phyloP scores from a whole-genome alignment of 1,140 invertebrate genomes.

The Platyscapa corneri region DNA sequence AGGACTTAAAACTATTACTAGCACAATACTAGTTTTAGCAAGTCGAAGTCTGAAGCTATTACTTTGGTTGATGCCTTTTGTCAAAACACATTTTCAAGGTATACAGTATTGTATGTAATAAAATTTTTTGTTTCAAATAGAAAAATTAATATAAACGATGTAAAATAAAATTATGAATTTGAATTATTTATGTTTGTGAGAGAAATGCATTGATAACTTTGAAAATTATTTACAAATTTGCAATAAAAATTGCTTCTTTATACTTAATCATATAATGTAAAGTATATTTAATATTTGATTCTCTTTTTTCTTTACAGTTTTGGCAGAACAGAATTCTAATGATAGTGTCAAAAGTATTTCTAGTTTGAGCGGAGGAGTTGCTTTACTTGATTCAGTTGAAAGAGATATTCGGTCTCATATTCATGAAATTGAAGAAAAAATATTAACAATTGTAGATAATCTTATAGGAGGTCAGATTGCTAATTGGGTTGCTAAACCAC shows the following conservation, averaged over 20 bases:
- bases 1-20: conserved; percentile 97
- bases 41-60: conserved; percentile 90
- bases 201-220: too few relatives aligned
- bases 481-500: conserved; percentile 94
- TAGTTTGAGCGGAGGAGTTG: conserved; percentile 66
- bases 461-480: conserved; percentile 84
- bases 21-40: conserved; percentile 93
- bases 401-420: conserved; percentile 92
- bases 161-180: too few relatives aligned
- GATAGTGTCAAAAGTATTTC: conserved; percentile 62
- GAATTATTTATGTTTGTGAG: too few relatives aligned
- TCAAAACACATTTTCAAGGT: conserved; percentile 81
- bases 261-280: too few relatives aligned
- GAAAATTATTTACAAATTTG: too few relatives aligned
- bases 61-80: conserved; percentile 83
- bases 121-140: conserved; percentile 11
- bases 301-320: conserved; percentile 54
- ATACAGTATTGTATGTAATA: not conserved
- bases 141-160: too few relatives aligned
- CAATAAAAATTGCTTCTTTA: too few relatives aligned
- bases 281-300: not conserved
- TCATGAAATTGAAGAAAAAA: conserved; percentile 92
- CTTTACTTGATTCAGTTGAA: conserved; percentile 79
- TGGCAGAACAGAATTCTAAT: conserved; percentile 66
- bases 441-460: conserved; percentile 91